These are phyloP conservation scores for Anhinga rufa DNA, from an alignment of 2,113 vertebrate genomes.

Conservation along the genomic window DNA sequence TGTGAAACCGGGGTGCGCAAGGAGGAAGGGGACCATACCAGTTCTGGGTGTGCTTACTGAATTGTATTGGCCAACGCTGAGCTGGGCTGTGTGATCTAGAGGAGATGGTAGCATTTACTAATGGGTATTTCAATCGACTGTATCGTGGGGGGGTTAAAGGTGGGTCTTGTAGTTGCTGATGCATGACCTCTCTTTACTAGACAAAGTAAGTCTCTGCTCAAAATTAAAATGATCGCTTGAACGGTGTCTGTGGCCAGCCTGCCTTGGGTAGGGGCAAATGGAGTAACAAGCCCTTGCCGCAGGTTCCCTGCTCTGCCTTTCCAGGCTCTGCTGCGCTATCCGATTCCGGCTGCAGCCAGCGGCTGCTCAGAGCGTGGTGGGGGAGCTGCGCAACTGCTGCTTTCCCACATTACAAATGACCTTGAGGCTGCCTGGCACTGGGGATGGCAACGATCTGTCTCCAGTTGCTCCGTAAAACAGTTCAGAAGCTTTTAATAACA, in stretches of 20 bases:
- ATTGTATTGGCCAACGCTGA: background rate
- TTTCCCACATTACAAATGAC: constrained; percentile 48
- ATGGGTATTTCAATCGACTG: accelerated
- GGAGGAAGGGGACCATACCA: background rate
- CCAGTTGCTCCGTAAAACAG: constrained; percentile 40
- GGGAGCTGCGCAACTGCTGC: constrained; percentile 21
- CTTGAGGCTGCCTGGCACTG: constrained; percentile 56
- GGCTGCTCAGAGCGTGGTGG: background rate
- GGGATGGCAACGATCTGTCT: constrained; percentile 16
- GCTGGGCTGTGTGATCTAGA: background rate
- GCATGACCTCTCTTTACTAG: background rate
- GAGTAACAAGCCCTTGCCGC: background rate
- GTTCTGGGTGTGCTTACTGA: background rate
- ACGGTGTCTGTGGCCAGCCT: background rate
- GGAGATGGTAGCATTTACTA: background rate
- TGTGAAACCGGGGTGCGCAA: background rate
- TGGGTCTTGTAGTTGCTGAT: background rate
- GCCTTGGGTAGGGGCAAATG: background rate
- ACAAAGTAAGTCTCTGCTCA: background rate
- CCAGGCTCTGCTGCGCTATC: background rate
- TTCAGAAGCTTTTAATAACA: constrained; percentile 63
- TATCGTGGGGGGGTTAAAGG: background rate
- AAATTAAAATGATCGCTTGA: accelerated
- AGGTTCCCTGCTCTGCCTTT: background rate
- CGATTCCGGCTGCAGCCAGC: background rate